A percentile compares a stretch with the other conserved stretches of the same genome.
phyloP scores from a whole-genome alignment of 2,888 invertebrate genomes.

The Meteorus cinctellus region DNA sequence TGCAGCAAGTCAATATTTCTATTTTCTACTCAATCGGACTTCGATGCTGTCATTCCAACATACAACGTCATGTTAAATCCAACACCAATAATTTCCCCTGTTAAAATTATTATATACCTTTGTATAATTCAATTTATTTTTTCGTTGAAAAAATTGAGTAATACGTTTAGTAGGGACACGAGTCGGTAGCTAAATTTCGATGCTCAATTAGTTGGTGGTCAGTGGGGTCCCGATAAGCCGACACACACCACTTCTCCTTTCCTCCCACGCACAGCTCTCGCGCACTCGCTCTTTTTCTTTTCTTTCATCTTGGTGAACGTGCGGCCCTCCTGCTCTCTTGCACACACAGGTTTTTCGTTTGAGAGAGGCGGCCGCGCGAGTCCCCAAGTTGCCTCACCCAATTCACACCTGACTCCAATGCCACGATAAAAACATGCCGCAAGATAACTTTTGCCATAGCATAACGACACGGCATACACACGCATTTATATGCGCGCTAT shows the following conservation, averaged over 20 bases:
- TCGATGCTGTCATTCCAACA: no score
- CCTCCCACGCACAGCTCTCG: conserved; percentile 34
- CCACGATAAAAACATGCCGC: conserved; percentile 52
- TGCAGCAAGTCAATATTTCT: no score
- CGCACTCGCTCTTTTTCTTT: conserved; percentile 1
- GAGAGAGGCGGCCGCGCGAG: background rate
- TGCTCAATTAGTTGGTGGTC: conserved; percentile 35
- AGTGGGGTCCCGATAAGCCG: conserved; percentile 20
- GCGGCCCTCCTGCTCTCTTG: background rate
- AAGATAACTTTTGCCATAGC: conserved; percentile 28
- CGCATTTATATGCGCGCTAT: conserved; percentile 54
- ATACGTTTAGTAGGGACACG: conserved; percentile 6
- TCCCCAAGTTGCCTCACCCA: conserved; percentile 47
- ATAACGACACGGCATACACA: conserved; percentile 27
- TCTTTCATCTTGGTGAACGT: background rate
- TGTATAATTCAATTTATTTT: background rate
- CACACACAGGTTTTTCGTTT: conserved; percentile 2
- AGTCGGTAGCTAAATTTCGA: conserved; percentile 31
- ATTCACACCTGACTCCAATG: conserved; percentile 66
- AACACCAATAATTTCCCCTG: no score
- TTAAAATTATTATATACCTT: background rate
- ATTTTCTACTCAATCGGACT: no score
- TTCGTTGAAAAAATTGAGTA: background rate
- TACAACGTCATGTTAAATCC: no score
- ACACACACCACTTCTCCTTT: conserved; percentile 47